Base-by-base conservation (phyloP, 30 jellyfish, hydroid and myxozoan species). In the Turritopsis dohrnii region DNA sequence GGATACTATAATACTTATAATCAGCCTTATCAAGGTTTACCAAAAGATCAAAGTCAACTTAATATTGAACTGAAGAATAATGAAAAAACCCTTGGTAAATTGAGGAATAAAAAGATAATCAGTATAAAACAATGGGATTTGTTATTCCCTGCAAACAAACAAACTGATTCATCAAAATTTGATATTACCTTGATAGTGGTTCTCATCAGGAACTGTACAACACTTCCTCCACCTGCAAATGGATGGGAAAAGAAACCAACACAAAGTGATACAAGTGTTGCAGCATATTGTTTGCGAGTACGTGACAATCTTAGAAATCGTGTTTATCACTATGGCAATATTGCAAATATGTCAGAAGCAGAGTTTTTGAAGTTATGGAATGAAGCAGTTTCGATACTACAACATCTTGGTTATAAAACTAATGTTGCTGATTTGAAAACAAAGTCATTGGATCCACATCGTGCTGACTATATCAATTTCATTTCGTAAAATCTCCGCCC, bases 381-480 rank as follows among this genome's bases (percentile, higher is more conserved):
- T 1, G 30, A 69, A 69, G 77, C 4, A 7, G 77, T 7, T n/a
- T 27, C 28, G 30, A 69, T 69, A 69, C 30, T 69, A 9, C 28
- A 27, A n/a, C 31, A 1, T 23, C 1, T 69, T 69, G 77, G 77
- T n/a, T 69, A 27, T 69, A 69, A 23, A 23, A 21, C 30, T n/a
- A 27, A 19, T 69, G 30, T 27, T n/a, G 19, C 28, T 21, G 30
- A 23, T 9, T 27, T 69, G 19, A 69, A 69, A 27, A 23, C 28
- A 27, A 69, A 69, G 19, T 69, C 77, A 1, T 27, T 69, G 9
- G 77, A 69, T 19, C 30, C 77, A 23, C 77, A 69, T 7, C 31
- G 30, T 69, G 77, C 8, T n/a, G 77, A 69, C 19, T 69, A n/a
- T 66, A n/a, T 69, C 30, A n/a, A n/a, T n/a, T n/a, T n/a, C n/a